Percentiles rank a stretch among this genome's conserved stretches.
phyloP scores from a whole-genome alignment of 2,888 invertebrate species.

The Gryllus longicercus region DNA sequence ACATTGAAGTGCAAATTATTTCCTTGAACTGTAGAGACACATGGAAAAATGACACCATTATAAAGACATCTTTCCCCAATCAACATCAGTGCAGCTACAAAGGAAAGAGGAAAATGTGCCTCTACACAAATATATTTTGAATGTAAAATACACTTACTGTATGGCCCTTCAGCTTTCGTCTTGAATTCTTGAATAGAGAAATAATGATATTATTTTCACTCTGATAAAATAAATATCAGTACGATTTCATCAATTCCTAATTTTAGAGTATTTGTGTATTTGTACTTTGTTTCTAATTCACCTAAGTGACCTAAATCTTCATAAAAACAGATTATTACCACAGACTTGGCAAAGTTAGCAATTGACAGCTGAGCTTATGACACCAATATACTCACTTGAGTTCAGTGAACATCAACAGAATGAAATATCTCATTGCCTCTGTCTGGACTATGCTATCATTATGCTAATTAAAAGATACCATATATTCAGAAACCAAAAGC shows the following conservation, averaged over 20 bases:
- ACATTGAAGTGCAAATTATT: neutral
- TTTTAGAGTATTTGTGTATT: neutral
- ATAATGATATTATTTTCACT: slow-evolving; percentile 19
- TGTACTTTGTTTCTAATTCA: slow-evolving; percentile 7
- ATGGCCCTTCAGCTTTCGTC: slow-evolving; percentile 41
- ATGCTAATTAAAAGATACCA: slow-evolving; percentile 17
- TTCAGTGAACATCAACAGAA: too few species aligned
- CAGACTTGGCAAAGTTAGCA: too few species aligned
- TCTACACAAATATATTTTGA: slow-evolving; percentile 20
- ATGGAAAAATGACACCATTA: neutral
- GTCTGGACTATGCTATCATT: neutral
- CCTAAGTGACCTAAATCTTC: neutral
- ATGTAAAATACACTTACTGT: slow-evolving; percentile 38
- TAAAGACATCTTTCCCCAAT: neutral
- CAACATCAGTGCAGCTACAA: neutral
- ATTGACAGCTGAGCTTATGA: too few species aligned
- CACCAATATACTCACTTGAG: too few species aligned
- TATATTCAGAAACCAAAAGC: neutral
- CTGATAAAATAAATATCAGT: slow-evolving; percentile 25
- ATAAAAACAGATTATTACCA: too few species aligned
- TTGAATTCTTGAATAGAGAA: slow-evolving; percentile 40
- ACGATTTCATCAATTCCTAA: neutral
- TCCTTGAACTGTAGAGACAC: neutral
- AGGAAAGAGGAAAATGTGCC: neutral
- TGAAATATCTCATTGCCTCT: neutral